Percentiles rank a stretch among this genome's conserved stretches.
These are phyloP conservation scores for Metaphire vulgaris DNA, from an alignment of 1,140 invertebrate genomes.

Conservation along the genomic window DNA sequence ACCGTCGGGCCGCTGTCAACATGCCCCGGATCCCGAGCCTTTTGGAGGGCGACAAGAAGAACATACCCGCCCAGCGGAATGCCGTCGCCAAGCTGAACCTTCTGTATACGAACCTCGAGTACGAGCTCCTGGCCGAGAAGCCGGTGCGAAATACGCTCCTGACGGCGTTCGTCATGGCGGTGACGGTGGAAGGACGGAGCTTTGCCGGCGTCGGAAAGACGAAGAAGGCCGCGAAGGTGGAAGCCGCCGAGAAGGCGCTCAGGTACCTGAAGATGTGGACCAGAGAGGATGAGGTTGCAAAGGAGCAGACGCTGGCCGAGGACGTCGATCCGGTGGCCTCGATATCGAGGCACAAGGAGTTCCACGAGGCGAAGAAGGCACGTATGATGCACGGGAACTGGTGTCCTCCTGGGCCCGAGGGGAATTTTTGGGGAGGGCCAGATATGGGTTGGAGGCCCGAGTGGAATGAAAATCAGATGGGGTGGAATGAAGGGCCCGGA, in stretches of 20 bases:
- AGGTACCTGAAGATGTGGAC: conserved; percentile 8
- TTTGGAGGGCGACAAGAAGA: neutral
- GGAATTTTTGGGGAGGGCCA: neutral
- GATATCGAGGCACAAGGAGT: neutral
- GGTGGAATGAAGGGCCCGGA: neutral
- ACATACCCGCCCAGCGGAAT: neutral
- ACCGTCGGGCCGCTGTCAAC: neutral
- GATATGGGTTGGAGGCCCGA: neutral
- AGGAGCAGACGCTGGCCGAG: neutral
- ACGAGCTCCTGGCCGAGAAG: conserved; percentile 13
- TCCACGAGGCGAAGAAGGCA: neutral
- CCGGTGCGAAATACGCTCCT: conserved; percentile 12
- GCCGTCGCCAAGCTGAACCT: conserved; percentile 11
- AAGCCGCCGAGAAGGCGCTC: conserved; percentile 17
- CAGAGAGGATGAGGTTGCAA: conserved; percentile 12
- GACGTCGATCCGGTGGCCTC: neutral
- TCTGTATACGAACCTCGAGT: conserved; percentile 4
- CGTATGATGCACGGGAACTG: neutral
- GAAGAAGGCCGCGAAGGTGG: conserved; percentile 15
- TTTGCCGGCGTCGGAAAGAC: conserved; percentile 14
- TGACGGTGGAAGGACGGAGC: neutral
- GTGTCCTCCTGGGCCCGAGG: neutral
- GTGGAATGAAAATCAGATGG: neutral
- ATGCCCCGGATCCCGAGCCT: conserved; percentile 16
- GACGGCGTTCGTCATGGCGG: conserved; percentile 8